These are phyloP conservation scores for Blennius ocellaris DNA, from an alignment of 2,113 vertebrate species.

Conservation along the genomic window DNA sequence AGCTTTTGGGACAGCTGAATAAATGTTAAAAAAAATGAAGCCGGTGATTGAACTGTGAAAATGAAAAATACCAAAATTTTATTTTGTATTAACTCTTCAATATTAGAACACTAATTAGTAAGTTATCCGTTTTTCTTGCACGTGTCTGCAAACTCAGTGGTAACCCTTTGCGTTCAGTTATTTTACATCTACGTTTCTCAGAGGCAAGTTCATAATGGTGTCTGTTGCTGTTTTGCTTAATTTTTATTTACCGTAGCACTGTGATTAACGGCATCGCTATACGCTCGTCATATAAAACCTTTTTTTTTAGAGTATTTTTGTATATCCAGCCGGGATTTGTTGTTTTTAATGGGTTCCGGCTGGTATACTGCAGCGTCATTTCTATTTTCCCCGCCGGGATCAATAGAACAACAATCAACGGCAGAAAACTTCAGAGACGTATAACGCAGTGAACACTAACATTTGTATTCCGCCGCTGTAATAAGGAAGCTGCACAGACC, in stretches of 20 bases:
- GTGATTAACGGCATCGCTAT: background rate
- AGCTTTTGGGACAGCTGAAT: no score
- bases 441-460: background rate
- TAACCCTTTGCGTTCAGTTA: no score
- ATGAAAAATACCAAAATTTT: no score
- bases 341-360: background rate
- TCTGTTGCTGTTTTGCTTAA: background rate
- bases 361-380: background rate
- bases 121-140: no score
- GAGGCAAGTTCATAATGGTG: background rate
- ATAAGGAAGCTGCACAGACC: background rate
- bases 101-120: no score
- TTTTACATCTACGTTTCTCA: no score
- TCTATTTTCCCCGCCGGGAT: constrained; percentile 19
- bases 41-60: no score
- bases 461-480: background rate
- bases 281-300: no score
- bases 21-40: no score
- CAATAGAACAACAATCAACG: background rate
- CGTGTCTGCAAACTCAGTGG: no score
- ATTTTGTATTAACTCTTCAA: no score
- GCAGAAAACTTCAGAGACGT: no score
- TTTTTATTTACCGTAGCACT: background rate
- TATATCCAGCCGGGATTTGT: constrained; percentile 2
- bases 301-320: background rate